A percentile compares a stretch with the other conserved stretches of the same genome.
These are phyloP conservation scores for Eristalis intricaria DNA, from an alignment of 2,888 invertebrate genomes.

Conservation along the genomic window DNA sequence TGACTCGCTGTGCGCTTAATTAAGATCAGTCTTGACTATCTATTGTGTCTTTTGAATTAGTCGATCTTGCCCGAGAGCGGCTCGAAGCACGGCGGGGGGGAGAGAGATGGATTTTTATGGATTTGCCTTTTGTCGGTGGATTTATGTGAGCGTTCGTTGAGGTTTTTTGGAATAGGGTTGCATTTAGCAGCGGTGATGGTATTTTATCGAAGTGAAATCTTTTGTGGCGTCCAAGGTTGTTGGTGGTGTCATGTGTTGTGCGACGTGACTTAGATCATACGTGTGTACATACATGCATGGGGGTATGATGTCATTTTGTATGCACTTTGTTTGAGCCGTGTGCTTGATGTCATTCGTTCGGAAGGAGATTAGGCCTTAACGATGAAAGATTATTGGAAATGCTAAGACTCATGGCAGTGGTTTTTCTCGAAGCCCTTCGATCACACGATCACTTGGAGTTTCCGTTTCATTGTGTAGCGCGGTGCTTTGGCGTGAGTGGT, in stretches of 20 bases:
- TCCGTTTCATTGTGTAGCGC: neutral
- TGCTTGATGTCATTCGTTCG: neutral
- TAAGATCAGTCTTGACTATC: slow-evolving; percentile 34
- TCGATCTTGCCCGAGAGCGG: too few relatives aligned
- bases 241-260: neutral
- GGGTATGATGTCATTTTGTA: neutral
- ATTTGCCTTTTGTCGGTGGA: neutral
- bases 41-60: neutral
- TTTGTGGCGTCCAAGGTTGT: slow-evolving; percentile 12
- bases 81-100: too few relatives aligned
- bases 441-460: neutral
- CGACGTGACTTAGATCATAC: neutral
- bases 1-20: slow-evolving; percentile 20
- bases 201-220: slow-evolving; percentile 35
- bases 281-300: neutral
- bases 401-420: neutral
- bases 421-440: neutral
- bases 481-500: too few relatives aligned
- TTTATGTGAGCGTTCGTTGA: neutral
- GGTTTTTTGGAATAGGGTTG: slow-evolving; percentile 25
- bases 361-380: neutral
- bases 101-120: neutral
- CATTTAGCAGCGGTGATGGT: neutral
- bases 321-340: neutral
- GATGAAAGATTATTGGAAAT: neutral